Conservation (phyloP, 2,797 vertebrate species). For the Crypturellus tataupa region DNA sequence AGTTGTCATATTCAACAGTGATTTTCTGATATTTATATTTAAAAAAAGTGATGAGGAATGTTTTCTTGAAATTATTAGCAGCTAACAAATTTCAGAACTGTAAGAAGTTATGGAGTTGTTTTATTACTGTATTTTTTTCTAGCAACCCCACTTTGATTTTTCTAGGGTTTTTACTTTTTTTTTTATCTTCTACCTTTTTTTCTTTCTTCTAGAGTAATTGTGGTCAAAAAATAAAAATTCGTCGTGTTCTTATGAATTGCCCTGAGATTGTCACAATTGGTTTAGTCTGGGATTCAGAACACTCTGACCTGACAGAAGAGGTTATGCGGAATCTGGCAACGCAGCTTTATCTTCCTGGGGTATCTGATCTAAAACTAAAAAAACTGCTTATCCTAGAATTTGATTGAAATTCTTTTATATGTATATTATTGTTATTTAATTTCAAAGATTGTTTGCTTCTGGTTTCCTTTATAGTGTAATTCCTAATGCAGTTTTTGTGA, state of each 20-base stretch:
- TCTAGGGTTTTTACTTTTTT: background rate
- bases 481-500: background rate
- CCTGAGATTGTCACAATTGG: conserved; percentile 98
- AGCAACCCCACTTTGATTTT: background rate
- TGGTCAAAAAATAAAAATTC: conserved; percentile 94
- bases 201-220: conserved; percentile 90
- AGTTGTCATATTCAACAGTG: background rate
- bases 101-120: background rate
- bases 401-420: no score
- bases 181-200: background rate
- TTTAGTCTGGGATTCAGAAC: conserved; percentile 97
- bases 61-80: background rate
- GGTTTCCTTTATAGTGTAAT: background rate
- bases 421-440: background rate
- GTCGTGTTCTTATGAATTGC: conserved; percentile 96
- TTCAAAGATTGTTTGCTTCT: background rate
- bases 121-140: background rate
- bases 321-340: conserved; percentile 91
- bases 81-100: background rate
- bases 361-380: conserved; percentile 70
- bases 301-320: conserved; percentile 94
- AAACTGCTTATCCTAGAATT: background rate
- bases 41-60: background rate
- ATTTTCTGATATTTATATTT: background rate
- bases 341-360: conserved; percentile 91